Evolutionary conservation across 2,797 vertebrate species (phyloP), one percentile per base, ranked within the genome.

Genomic region (Sebastes reedi): DNA sequence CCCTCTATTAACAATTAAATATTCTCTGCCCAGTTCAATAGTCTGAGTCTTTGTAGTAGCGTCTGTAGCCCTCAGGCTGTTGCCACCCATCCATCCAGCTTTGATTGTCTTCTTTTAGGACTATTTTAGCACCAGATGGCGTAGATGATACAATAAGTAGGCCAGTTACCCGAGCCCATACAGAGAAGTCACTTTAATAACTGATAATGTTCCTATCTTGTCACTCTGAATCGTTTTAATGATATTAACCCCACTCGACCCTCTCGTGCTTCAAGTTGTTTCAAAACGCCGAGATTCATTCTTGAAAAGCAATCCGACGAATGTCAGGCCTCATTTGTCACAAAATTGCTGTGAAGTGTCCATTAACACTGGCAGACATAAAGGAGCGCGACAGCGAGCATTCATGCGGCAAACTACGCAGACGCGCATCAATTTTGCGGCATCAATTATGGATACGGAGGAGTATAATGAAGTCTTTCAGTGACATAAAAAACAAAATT

Each of bases 11-110:
- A 60, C 59, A 59, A 77, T 83, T 75, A 72, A 88, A 60, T 59
- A 58, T 62, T 74, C 60, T 50, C 39, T 59, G 42, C 42, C 61
- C 66, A 56, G 8, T 69, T 70, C 67, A 77, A 65, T 59, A 11
- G 18, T 77, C 62, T 24, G 27, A 71, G n/a, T 58, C 65, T 88
- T 80, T 84, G 82, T 77, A 82, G 67, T 78, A 78, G 58, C 22
- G 5, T 72, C 24, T 58, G 73, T 36, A 59, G 36, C 62, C 86
- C 78, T 71, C 14, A 50, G 72, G 77, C 85, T 30, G 65, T 58
- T 75, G 58, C 70, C 80, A 60, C 34, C 67, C 34, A 67, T 46
- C 67, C 69, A 70, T 8, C 24, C 50, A 56, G 61, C 59, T 73
- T 78, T 81, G 62, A 81, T 70, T 67, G 32, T 46, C 22, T 56